These are phyloP conservation scores for Edolisoma coerulescens DNA, from an alignment of 2,113 vertebrate genomes.

Conservation along the genomic window DNA sequence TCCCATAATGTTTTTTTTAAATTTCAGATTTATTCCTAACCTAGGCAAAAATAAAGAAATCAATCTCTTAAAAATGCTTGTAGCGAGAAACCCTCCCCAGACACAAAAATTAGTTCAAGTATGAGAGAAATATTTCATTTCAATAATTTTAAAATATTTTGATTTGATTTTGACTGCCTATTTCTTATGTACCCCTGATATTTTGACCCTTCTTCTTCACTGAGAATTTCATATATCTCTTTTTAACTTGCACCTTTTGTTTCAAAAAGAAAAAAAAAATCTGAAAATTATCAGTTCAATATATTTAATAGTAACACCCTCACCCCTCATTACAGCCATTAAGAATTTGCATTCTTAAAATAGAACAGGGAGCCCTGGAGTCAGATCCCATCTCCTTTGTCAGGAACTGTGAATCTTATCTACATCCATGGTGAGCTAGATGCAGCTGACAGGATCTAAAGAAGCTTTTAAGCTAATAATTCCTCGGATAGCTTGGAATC, in stretches of 20 bases:
- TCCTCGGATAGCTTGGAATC: neutral
- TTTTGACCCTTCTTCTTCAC: neutral
- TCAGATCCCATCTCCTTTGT: neutral
- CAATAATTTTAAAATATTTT: neutral
- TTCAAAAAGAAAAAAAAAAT: neutral
- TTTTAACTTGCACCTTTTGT: neutral
- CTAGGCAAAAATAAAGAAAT: neutral
- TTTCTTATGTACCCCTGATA: neutral
- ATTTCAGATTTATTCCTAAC: neutral
- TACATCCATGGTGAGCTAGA: neutral
- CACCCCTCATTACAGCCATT: neutral
- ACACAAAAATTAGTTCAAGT: neutral
- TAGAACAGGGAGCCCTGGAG: neutral
- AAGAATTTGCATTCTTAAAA: neutral
- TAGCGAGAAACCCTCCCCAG: rapidly evolving
- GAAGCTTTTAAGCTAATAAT: slow-evolving; percentile 20
- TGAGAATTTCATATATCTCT: neutral
- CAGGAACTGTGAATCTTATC: neutral
- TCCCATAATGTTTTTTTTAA: neutral
- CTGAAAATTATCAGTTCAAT: neutral
- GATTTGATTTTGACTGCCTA: neutral
- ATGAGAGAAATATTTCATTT: neutral
- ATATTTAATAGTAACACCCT: neutral
- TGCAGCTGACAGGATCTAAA: slow-evolving; percentile 1
- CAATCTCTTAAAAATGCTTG: neutral